Evolutionary conservation across 2,888 invertebrate species (phyloP), one percentile per base, ranked within the genome.

Genomic region (Plemyria rubiginata): DNA sequence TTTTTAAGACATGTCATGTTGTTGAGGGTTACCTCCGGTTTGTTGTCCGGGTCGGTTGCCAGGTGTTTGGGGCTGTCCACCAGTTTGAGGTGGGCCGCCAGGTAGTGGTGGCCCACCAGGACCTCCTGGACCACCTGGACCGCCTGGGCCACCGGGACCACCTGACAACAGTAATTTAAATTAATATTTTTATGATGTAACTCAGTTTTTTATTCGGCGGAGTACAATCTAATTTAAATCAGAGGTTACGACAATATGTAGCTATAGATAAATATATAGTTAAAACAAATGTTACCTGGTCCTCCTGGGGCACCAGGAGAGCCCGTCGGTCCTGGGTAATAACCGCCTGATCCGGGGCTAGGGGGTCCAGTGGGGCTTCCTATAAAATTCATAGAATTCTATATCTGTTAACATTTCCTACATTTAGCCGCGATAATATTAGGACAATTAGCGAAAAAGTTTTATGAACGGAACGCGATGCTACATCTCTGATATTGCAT

Each of bases 221-320:
- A 22, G 22, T 22, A 22, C 1, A 22, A 3, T 22, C 22, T 22
- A 22, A 22, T 32, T 3, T 3, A 3, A 32, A 32, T 32, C 4
- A 5, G 1, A 22, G 1, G 22, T 8, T 5, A 32, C 4, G 8
- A 4, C 4, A 32, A 3, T 22, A 22, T 22, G 22, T 3, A 22
- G 3, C 22, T 22, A 22, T n/a, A n/a, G n/a, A 22, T 2, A 2
- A 8, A 32, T 7, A 32, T 32, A 32, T 8, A 32, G 4, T 32
- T 5, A 32, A 32, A 32, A 32, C 6, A 32, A 32, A 32, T 40
- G 1, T 65, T 67, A 16, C 77, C 77, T 55, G 74, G 79, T 54
- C 72, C 64, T 28, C 76, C 76, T 22, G 77, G 75, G 8, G 70
- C 54, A 28, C 78, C 78, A 0, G 77, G 76, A 29, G 63, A 9